A percentile compares a stretch with the other conserved stretches of the same genome.
Evolutionary conservation across 2,113 vertebrate genomes (phyloP).

Genomic region (Pseudorectes ferrugineus): DNA sequence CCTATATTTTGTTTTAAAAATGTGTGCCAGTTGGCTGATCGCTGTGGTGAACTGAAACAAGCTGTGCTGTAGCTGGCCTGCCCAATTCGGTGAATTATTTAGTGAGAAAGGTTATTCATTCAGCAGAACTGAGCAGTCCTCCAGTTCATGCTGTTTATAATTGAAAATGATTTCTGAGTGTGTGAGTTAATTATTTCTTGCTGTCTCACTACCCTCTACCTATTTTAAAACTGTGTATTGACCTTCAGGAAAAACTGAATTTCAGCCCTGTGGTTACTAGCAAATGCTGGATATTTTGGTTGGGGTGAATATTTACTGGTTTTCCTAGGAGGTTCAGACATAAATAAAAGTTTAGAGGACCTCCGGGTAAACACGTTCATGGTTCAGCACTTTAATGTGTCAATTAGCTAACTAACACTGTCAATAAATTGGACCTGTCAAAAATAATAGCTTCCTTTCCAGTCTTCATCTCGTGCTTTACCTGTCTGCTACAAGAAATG

Average conservation of each 20-base stretch:
- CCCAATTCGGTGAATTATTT: slow-evolving; percentile 12
- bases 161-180: slow-evolving; percentile 54
- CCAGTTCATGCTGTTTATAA: slow-evolving; percentile 44
- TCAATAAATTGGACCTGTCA: slow-evolving; percentile 78
- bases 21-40: neutral
- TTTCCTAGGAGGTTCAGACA: slow-evolving; percentile 60
- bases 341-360: slow-evolving; percentile 77
- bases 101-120: slow-evolving; percentile 47
- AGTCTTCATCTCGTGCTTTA: slow-evolving; percentile 29
- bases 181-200: slow-evolving; percentile 54
- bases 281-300: slow-evolving; percentile 46
- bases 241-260: slow-evolving; percentile 44
- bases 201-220: slow-evolving; percentile 22
- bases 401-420: slow-evolving; percentile 79
- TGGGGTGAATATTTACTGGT: slow-evolving; percentile 66
- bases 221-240: slow-evolving; percentile 22
- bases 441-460: slow-evolving; percentile 73
- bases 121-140: neutral
- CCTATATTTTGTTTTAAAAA: neutral
- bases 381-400: slow-evolving; percentile 80
- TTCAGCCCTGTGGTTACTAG: slow-evolving; percentile 38
- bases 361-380: slow-evolving; percentile 77
- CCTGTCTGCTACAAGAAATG: slow-evolving; percentile 22
- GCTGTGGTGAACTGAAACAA: neutral
- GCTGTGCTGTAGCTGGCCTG: neutral